Base-by-base conservation (phyloP, 2,797 vertebrate genomes). In the Hydrophis major region DNA sequence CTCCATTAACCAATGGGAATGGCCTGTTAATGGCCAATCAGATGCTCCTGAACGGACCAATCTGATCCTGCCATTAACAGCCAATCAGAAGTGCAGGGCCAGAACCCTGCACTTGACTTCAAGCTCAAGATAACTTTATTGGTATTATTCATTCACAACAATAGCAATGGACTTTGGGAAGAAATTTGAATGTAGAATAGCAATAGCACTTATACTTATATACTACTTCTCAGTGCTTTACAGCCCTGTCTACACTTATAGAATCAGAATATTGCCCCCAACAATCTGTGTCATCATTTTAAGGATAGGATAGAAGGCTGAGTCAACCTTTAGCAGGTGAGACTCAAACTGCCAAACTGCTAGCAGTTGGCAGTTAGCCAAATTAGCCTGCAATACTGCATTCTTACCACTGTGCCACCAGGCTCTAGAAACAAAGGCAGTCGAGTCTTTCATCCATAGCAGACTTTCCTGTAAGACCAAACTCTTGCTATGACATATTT, bases 401-500 rank as follows among this genome's bases (percentile, higher is more conserved):
- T 66, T 66, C 12, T 66, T n/a, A 66, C 12, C 63, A 66, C 13
- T 66, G 63, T n/a, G 11, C 12, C 28, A n/a, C 63, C 28, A n/a
- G 28, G 28, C 28, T 66, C 63, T n/a, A n/a, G 63, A n/a, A 66
- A 98, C 97, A 95, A 98, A 97, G 10, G 97, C 97, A 22, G 96
- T 96, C 63, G 97, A 98, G 4, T 96, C 97, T 94, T 98, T 98
- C 96, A 97, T 97, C 87, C 96, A 97, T 92, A 97, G 97, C 91
- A 96, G 97, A 91, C 96, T 96, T 86, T 97, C 97, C 93, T 98
- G 98, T 2, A 97, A 98, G 93, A 96, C 97, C 94, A 97, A 98
- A 95, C 97, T 86, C 98, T 98, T 69, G 95, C 97, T 4, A 97
- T 98, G 92, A 95, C 98, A 93, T 95, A 78, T 98, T 92, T 98